These are phyloP conservation scores for Mus spretus DNA, from an alignment of 2,797 vertebrate species.

Conservation along the genomic window DNA sequence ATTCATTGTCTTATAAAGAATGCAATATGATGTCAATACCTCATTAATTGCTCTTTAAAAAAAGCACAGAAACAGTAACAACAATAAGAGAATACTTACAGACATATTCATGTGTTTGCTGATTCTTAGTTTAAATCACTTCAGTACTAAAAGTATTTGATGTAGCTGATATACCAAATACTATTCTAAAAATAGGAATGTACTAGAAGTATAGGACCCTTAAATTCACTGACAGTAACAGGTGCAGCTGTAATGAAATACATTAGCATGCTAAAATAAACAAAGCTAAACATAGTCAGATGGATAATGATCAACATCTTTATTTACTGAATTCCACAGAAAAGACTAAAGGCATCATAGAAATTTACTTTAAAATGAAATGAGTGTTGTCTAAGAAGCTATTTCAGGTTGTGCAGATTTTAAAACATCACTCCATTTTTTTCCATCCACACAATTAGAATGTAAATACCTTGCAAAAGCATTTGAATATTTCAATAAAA, in stretches of 20 bases:
- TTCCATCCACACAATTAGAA: neutral
- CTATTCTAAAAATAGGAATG: slow-evolving; percentile 74
- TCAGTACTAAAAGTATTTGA: slow-evolving; percentile 59
- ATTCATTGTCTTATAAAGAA: neutral
- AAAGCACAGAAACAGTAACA: neutral
- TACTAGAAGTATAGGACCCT: slow-evolving; percentile 67
- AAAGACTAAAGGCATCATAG: slow-evolving; percentile 40
- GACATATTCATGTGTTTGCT: slow-evolving; percentile 45
- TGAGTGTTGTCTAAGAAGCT: neutral
- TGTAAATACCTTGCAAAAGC: neutral
- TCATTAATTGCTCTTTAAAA: slow-evolving; percentile 26
- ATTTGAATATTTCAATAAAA: slow-evolving; percentile 29
- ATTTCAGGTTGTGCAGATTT: slow-evolving; percentile 63
- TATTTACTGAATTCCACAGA: slow-evolving; percentile 73
- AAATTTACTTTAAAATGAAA: slow-evolving; percentile 61
- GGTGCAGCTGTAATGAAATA: slow-evolving; percentile 81
- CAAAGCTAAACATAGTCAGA: slow-evolving; percentile 82
- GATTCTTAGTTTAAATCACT: slow-evolving; percentile 51
- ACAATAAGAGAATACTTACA: neutral
- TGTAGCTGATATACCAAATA: slow-evolving; percentile 44
- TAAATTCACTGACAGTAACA: slow-evolving; percentile 76
- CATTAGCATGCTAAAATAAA: slow-evolving; percentile 83
- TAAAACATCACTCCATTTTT: slow-evolving; percentile 34
- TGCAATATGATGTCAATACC: neutral
- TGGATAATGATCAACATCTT: slow-evolving; percentile 73